Evolutionary conservation across 2,888 invertebrate species (phyloP), one percentile per base, ranked within the genome.

Genomic region (Ischnus inquisitorius): DNA sequence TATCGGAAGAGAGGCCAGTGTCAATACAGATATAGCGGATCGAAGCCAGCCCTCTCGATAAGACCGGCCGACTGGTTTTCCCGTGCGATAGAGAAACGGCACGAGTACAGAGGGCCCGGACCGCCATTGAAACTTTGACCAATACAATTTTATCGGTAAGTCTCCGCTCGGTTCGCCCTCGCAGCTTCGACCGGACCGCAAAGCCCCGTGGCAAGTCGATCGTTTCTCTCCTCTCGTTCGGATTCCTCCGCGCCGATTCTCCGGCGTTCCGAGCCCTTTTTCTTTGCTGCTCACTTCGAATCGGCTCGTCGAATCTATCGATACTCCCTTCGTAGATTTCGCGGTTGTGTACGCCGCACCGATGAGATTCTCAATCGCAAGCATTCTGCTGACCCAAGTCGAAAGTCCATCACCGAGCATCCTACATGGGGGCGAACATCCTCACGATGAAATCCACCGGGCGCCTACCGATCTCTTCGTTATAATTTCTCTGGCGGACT

Each of bases 331-430:
- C 16, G 65, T 57, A 46, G 65, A 65, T 77, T 72, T 75, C 10
- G 41, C 64, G 43, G 46, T 41, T 22, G 10, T 8, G 25, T 46
- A 82, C 14, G 43, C 43, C 19, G 41, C 19, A 51, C 54, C 46
- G 16, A 54, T 69, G 41, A n/a, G n/a, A n/a, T n/a, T n/a, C n/a
- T n/a, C n/a, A n/a, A n/a, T n/a, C n/a, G n/a, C n/a, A 14, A 54
- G 54, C 5, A 43, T 54, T 69, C 39, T 79, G 83, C 79, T 79
- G 83, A 79, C 75, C 14, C 65, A 76, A 79, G 79, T 67, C 54
- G 22, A 34, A 76, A 72, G 34, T 34, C 34, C 51, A 65, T 76
- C 71, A 72, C 71, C 72, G 72, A 67, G 72, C 34, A 43, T 77
- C 41, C 34, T 12, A 57, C 39, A 51, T 72, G 12, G 14, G 54